Evolutionary conservation across 1,140 invertebrate genomes (phyloP).

Genomic region (Popillia japonica): DNA sequence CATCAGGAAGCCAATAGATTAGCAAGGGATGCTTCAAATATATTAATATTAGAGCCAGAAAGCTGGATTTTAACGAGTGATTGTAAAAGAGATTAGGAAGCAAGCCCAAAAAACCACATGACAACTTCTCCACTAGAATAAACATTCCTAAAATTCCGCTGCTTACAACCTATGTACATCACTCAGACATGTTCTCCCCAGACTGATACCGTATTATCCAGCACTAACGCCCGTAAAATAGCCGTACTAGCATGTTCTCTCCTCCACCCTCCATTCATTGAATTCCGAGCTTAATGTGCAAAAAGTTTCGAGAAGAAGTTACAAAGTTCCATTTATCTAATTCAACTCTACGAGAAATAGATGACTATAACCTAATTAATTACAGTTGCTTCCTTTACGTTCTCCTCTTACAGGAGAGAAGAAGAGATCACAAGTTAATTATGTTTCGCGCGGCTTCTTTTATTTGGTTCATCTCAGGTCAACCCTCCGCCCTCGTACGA

Average conservation of each 20-base stretch:
- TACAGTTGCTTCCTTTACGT: neutral
- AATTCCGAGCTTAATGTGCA: constrained; percentile 33
- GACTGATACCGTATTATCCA: neutral
- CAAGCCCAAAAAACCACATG: too few species aligned
- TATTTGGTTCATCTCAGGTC: neutral
- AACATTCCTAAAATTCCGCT: too few species aligned
- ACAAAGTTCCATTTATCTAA: constrained; percentile 38
- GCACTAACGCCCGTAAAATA: neutral
- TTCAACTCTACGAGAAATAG: constrained; percentile 27
- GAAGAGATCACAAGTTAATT: constrained; percentile 23
- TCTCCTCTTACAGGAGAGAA: neutral
- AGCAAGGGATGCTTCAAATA: too few species aligned
- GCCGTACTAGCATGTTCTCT: neutral
- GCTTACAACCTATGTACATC: neutral
- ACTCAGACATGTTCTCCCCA: neutral
- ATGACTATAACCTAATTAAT: constrained; percentile 38
- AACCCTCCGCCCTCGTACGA: neutral
- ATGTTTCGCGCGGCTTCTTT: constrained; percentile 15
- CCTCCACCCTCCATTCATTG: neutral
- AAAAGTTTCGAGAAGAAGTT: constrained; percentile 15
- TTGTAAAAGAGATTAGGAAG: too few species aligned
- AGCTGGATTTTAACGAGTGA: too few species aligned
- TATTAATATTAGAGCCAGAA: too few species aligned
- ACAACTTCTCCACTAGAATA: too few species aligned
- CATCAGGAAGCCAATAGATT: too few species aligned